Conservation (phyloP, 2,797 vertebrate species). For the Pseudomugil gertrudae region DNA sequence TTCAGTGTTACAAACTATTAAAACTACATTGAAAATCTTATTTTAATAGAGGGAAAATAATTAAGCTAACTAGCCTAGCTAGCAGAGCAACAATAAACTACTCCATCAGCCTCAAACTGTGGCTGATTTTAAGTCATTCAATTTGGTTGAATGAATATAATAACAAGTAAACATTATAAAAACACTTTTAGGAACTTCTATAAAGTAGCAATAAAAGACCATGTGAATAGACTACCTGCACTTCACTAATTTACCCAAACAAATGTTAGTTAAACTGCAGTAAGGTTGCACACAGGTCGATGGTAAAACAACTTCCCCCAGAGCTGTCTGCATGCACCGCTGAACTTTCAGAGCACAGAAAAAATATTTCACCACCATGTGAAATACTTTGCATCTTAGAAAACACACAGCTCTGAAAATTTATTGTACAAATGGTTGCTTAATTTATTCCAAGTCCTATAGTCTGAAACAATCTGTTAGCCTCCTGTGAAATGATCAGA, state of each 20-base stretch:
- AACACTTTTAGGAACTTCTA: neutral
- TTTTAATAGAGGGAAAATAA: no score
- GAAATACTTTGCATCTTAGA: slow-evolving; percentile 9
- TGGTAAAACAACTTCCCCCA: neutral
- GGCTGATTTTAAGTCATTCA: no score
- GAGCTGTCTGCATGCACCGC: no score
- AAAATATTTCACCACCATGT: slow-evolving; percentile 1
- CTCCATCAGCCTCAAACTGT: neutral
- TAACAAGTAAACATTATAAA: neutral
- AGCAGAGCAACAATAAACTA: neutral
- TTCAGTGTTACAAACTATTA: neutral
- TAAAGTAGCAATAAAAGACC: neutral
- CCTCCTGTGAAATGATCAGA: neutral
- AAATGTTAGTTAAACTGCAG: neutral
- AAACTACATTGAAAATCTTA: neutral
- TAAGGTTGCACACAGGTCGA: neutral
- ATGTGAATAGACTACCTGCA: neutral
- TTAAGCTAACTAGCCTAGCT: neutral
- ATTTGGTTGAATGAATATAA: neutral
- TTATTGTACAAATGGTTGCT: neutral
- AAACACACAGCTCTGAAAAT: neutral
- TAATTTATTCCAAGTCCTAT: neutral
- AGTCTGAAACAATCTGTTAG: neutral
- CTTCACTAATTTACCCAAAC: neutral
- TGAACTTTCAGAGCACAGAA: neutral